Conservation (phyloP, 2,113 vertebrate genomes). For the Erythrolamprus reginae region DNA sequence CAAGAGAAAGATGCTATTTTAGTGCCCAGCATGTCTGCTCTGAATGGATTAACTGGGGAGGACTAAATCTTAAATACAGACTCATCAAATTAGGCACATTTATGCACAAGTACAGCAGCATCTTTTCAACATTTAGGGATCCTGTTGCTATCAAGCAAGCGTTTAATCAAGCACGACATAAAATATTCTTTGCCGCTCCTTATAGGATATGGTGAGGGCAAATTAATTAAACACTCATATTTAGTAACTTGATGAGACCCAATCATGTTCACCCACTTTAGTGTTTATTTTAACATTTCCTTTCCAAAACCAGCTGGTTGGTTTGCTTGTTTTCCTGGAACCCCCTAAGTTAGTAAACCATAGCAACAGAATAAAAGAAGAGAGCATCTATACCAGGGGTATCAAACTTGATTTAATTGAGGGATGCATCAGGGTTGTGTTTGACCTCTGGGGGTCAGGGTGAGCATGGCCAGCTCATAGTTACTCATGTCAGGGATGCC, state of each 20-base stretch:
- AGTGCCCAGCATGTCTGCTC: constrained; percentile 31
- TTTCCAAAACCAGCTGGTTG: constrained; percentile 12
- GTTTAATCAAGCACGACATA: constrained; percentile 43
- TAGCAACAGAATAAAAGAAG: not conserved
- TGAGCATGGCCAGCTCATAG: too few relatives aligned
- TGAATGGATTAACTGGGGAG: constrained; percentile 44
- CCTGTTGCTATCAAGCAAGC: constrained; percentile 27
- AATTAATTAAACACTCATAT: constrained; percentile 9
- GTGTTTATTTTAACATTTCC: constrained; percentile 39
- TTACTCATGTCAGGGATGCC: too few relatives aligned
- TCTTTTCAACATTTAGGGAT: constrained; percentile 26
- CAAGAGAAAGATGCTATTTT: constrained; percentile 47
- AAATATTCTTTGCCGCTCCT: constrained; percentile 14
- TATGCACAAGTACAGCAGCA: constrained; percentile 21
- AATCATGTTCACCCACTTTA: constrained; percentile 9
- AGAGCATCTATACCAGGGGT: not conserved
- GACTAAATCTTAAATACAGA: constrained; percentile 45
- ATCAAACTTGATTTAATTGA: too few relatives aligned
- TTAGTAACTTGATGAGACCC: constrained; percentile 27
- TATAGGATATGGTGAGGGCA: constrained; percentile 26
- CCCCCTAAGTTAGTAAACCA: rapidly evolving
- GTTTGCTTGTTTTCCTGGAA: not conserved
- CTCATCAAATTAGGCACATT: constrained; percentile 25
- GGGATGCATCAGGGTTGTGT: too few relatives aligned
- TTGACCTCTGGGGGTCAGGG: too few relatives aligned